Percentiles rank a stretch among this genome's conserved stretches.
Evolutionary conservation across 2,113 vertebrate species (phyloP).

Genomic region (Istiophorus platypterus): DNA sequence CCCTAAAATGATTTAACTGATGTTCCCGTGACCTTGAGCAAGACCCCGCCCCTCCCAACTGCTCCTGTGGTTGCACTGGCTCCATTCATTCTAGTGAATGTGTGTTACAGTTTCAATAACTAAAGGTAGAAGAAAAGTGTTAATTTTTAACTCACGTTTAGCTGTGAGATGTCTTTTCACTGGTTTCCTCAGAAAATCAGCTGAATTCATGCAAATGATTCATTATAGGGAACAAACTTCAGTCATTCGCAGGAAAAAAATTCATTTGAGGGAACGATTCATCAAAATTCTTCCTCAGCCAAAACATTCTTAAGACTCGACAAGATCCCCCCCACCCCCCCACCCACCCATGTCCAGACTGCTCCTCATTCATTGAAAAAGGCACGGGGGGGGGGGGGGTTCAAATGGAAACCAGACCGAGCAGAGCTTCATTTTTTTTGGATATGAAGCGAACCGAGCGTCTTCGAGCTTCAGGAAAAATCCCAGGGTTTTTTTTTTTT

Average conservation of each 20-base stretch:
- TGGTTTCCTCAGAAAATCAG: too few species aligned
- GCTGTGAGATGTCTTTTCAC: too few species aligned
- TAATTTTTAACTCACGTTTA: too few species aligned
- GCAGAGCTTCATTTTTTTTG: neutral
- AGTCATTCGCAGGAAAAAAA: neutral
- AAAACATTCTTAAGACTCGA: neutral
- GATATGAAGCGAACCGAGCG: neutral
- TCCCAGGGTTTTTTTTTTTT: constrained; percentile 11
- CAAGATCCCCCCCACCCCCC: neutral
- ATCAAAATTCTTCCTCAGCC: neutral
- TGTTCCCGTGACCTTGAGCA: too few species aligned
- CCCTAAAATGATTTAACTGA: neutral
- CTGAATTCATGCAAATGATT: too few species aligned
- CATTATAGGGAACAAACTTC: too few species aligned
- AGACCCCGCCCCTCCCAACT: too few species aligned
- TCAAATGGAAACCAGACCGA: neutral
- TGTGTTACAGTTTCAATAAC: too few species aligned
- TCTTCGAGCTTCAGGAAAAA: constrained; percentile 39
- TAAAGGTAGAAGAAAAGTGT: too few species aligned
- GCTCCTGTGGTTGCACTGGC: too few species aligned
- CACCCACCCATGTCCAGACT: neutral
- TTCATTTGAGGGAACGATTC: constrained; percentile 5
- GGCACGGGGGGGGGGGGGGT: too few species aligned
- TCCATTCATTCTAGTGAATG: too few species aligned
- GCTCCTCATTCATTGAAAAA: neutral